Conservation (phyloP, 2,888 invertebrate genomes). For the Clivina fossor region DNA sequence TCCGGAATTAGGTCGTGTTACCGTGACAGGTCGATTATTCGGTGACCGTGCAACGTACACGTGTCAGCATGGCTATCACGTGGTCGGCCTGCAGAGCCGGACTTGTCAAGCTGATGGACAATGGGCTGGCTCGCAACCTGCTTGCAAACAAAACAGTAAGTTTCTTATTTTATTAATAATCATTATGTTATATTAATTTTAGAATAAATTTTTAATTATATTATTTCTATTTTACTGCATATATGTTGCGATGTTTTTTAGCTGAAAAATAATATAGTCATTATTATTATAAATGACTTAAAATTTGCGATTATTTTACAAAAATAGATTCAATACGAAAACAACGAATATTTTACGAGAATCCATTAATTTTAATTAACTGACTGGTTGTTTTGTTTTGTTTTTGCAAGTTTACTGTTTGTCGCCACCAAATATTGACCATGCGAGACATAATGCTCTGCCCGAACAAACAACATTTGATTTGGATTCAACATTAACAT, state of each 20-base stretch:
- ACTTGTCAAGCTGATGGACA: constrained; percentile 91
- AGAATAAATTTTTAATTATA: background rate
- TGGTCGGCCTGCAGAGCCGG: constrained; percentile 82
- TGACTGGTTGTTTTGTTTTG: no score
- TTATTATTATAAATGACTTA: no score
- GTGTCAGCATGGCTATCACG: constrained; percentile 86
- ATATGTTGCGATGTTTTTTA: no score
- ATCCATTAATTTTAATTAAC: no score
- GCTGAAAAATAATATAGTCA: no score
- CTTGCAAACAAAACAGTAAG: constrained; percentile 83
- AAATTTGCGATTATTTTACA: no score
- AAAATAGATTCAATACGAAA: no score
- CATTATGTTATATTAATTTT: background rate
- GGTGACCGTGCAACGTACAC: constrained; percentile 81
- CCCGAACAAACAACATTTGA: constrained; percentile 87
- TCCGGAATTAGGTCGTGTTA: constrained; percentile 76
- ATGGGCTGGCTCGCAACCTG: constrained; percentile 82
- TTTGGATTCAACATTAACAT: constrained; percentile 85
- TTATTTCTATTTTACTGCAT: no score
- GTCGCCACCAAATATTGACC: constrained; percentile 81
- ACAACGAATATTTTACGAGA: no score
- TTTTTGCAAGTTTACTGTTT: constrained; percentile 71
- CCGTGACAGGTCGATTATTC: constrained; percentile 75
- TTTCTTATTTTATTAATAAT: no score
- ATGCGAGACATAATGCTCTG: constrained; percentile 85